phyloP scores from a whole-genome alignment of 2,888 invertebrate species.

The Cyclophora albipunctata region DNA sequence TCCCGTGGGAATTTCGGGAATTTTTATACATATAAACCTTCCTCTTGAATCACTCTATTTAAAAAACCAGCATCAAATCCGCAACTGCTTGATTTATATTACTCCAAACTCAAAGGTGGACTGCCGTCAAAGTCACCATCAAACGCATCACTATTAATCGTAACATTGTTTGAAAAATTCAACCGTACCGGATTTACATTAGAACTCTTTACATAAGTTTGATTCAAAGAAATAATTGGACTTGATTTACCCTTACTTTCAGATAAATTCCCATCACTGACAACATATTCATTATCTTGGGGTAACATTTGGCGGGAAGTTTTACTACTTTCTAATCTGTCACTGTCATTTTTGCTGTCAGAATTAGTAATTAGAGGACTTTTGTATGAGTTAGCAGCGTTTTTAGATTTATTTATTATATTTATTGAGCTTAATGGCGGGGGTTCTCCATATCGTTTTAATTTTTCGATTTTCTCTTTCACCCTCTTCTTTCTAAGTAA shows the following conservation, averaged over 20 bases:
- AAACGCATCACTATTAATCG: constrained; percentile 30
- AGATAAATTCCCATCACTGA: constrained; percentile 23
- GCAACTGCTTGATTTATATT: constrained; percentile 3
- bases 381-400: constrained; percentile 52
- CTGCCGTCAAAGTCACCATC: constrained; percentile 60
- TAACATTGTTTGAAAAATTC: constrained; percentile 28
- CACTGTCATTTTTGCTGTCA: constrained; percentile 7
- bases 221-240: constrained; percentile 38
- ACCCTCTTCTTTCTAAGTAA: constrained; percentile 44
- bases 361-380: constrained; percentile 41
- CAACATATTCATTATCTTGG: constrained; percentile 21
- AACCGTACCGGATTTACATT: constrained; percentile 37
- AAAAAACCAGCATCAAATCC: too few species aligned
- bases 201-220: constrained; percentile 33
- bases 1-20: too few species aligned
- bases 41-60: too few species aligned
- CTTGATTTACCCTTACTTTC: constrained; percentile 27
- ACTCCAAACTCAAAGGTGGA: constrained; percentile 63
- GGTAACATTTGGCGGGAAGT: background rate
- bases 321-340: background rate
- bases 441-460: constrained; percentile 72
- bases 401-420: constrained; percentile 50
- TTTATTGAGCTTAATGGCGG: constrained; percentile 70
- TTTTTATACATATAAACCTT: too few species aligned
- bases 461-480: constrained; percentile 60